phyloP scores from a whole-genome alignment of 2,113 vertebrate genomes.

The Cathartes aura region DNA sequence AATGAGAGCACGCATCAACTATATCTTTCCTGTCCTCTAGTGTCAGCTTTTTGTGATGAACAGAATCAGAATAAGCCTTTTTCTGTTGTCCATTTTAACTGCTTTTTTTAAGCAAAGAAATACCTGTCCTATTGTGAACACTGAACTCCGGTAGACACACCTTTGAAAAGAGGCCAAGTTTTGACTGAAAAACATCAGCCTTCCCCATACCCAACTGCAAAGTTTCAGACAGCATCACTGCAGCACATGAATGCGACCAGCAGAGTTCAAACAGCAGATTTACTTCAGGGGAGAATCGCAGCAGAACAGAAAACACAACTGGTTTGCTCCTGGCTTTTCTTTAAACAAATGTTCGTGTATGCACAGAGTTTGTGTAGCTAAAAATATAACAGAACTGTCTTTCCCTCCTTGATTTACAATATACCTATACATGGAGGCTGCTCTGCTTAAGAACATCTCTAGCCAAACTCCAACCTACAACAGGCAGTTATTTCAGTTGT shows the following conservation, averaged over 20 bases:
- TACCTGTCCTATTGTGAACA: background rate
- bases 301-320: accelerated
- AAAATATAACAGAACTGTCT: background rate
- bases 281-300: background rate
- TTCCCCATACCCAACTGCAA: background rate
- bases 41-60: background rate
- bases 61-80: background rate
- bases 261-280: background rate
- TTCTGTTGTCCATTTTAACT: background rate
- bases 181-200: background rate
- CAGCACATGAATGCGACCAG: background rate
- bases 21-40: background rate
- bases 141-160: background rate
- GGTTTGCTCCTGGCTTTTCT: background rate
- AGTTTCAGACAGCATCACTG: background rate
- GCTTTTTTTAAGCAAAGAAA: background rate
- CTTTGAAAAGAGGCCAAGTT: background rate
- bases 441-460: background rate
- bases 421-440: background rate
- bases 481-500: background rate
- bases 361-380: background rate
- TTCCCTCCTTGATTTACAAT: background rate
- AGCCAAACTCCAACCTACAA: background rate
- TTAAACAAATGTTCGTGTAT: background rate
- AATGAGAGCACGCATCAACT: background rate